Base-by-base conservation (phyloP, 2,888 invertebrate genomes). In the Myopa tessellatipennis region DNA sequence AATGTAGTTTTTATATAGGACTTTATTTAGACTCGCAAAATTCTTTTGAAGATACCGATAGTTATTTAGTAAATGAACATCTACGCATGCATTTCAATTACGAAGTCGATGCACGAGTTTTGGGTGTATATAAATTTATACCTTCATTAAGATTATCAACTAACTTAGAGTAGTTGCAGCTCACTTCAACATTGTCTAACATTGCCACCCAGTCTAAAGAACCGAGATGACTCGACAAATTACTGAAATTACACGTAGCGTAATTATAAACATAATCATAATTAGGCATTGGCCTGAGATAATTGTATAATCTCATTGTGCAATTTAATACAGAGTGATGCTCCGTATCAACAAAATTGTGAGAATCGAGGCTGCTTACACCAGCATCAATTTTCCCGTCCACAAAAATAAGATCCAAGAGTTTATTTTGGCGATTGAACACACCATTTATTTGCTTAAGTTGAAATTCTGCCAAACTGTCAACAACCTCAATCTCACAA, bases 401-500 rank as follows among this genome's bases (percentile, higher is more conserved):
- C 4, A 69, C 45, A 7, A 26, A 69, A 40, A 67, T 16, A 7
- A 67, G 18, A 69, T 69, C 69, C 1, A 69, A 18, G 7, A 50
- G 50, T 18, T 18, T 45, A 18, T 69, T 52, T 26, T 26, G 52
- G 12, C 8, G 5, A 26, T 69, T 50, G 4, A 50, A 52, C 6
- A 50, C 52, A 69, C 50, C 50, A 52, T 69, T 69, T 18, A 69
- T 69, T 69, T 52, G 69, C n/a, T 26, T 14, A 10, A 69, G 69
- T 8, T 50, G 12, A 50, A 26, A 18, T 69, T 69, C 69, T 12
- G 69, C 69, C 7, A 69, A 50, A 18, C 14, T 18, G 36, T 50
- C 34, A 50, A 69, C 69, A 18, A 69, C 52, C 50, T 69, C 52
- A 14, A 26, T 45, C 26, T 50, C 69, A 52, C 50, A 50, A 10